Conservation (phyloP, 1,140 invertebrate genomes). For the Cotesia vestalis region DNA sequence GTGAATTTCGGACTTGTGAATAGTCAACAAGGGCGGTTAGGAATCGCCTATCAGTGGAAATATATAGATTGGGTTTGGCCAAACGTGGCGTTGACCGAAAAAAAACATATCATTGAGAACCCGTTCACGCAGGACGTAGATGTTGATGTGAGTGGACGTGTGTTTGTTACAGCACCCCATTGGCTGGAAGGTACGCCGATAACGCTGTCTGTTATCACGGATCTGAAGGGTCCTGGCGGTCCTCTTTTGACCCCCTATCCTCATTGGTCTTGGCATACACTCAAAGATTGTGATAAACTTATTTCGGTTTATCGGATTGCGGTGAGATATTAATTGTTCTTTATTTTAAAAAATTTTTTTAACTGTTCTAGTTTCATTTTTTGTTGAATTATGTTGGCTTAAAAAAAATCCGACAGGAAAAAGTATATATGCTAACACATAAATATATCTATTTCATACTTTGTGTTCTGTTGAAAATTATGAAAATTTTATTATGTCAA, state of each 20-base stretch:
- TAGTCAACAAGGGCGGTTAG: slow-evolving; percentile 37
- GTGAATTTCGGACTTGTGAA: slow-evolving; percentile 13
- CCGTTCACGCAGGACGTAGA: slow-evolving; percentile 61
- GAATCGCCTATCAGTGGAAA: slow-evolving; percentile 57
- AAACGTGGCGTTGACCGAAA: slow-evolving; percentile 49
- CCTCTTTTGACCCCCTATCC: slow-evolving; percentile 61
- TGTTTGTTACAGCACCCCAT: slow-evolving; percentile 64
- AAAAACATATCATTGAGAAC: slow-evolving; percentile 58
- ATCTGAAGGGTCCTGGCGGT: slow-evolving; percentile 50
- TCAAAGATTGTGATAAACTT: slow-evolving; percentile 55
- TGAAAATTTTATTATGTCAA: no score
- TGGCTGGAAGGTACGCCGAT: slow-evolving; percentile 63
- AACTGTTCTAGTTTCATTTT: slow-evolving; percentile 7
- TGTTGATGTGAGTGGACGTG: slow-evolving; percentile 54
- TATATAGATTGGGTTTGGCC: slow-evolving; percentile 60
- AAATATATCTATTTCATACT: no score
- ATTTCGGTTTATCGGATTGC: slow-evolving; percentile 63
- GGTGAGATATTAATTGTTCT: slow-evolving; percentile 47
- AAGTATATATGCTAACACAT: no score
- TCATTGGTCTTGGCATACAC: slow-evolving; percentile 58
- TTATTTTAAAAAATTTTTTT: background rate
- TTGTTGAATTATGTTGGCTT: background rate
- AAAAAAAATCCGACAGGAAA: no score
- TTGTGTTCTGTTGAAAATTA: no score
- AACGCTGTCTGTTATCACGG: slow-evolving; percentile 58